Evolutionary conservation across 2,113 vertebrate species (phyloP).

Genomic region (Oreochromis spilurus): DNA sequence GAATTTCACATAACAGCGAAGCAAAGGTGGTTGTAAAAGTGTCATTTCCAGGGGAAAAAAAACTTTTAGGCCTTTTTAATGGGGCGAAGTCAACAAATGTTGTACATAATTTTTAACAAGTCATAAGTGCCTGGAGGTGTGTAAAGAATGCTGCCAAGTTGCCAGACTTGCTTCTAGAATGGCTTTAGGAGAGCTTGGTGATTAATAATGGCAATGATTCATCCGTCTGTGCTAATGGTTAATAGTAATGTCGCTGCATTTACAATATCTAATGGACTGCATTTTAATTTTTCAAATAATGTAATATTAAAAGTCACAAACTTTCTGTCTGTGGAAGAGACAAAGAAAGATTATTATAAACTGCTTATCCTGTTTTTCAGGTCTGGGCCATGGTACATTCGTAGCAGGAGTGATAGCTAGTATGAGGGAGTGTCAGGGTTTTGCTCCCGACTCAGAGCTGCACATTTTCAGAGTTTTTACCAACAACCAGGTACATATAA

Average conservation of each 20-base stretch:
- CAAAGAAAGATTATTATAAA: background rate
- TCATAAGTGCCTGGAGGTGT: background rate
- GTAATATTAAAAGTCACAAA: background rate
- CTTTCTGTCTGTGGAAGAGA: background rate
- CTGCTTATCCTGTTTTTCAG: slow-evolving; percentile 59
- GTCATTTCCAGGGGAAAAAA: background rate
- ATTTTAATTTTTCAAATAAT: background rate
- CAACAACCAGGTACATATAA: slow-evolving; percentile 87
- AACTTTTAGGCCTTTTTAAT: background rate
- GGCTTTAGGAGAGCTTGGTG: background rate
- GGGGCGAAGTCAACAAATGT: background rate
- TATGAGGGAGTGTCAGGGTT: slow-evolving; percentile 98
- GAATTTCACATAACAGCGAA: background rate
- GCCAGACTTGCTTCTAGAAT: background rate
- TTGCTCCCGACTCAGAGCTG: slow-evolving; percentile 95
- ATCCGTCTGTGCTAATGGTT: background rate
- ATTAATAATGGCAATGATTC: background rate
- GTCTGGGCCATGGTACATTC: slow-evolving; percentile 96
- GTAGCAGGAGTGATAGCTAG: slow-evolving; percentile 98
- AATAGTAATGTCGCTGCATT: background rate
- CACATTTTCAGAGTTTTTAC: slow-evolving; percentile 99
- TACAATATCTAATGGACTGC: background rate
- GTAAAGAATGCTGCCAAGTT: background rate
- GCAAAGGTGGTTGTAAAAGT: background rate
- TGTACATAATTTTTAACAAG: background rate